Evolutionary conservation across 2,888 invertebrate species (phyloP).

Genomic region (Leuctra nigra): DNA sequence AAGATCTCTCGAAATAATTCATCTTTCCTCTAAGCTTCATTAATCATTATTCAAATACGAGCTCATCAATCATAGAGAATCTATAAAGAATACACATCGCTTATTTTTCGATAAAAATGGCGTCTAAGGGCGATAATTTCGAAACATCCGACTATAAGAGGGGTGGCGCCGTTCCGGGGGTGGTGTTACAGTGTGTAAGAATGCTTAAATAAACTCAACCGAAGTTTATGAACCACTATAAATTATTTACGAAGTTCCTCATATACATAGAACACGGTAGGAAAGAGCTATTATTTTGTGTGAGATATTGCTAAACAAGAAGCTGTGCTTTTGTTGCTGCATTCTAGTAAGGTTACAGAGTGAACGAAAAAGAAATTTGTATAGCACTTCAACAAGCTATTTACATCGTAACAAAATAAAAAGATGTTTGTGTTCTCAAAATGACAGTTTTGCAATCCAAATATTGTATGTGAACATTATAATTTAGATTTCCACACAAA

Average conservation of each 20-base stretch:
- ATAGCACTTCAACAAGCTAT: too few relatives aligned
- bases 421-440: too few relatives aligned
- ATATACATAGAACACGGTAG: constrained; percentile 2
- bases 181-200: neutral
- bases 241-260: constrained; percentile 10
- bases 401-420: too few relatives aligned
- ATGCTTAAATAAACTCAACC: neutral
- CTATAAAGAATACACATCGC: neutral
- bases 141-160: neutral
- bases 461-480: too few relatives aligned
- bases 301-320: constrained; percentile 1
- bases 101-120: too few relatives aligned
- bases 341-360: too few relatives aligned
- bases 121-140: constrained; percentile 13
- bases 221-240: constrained; percentile 9
- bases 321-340: too few relatives aligned
- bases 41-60: constrained; percentile 8
- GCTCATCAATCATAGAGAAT: constrained; percentile 8
- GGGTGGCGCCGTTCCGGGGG: neutral
- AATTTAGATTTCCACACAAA: too few relatives aligned
- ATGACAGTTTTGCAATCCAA: too few relatives aligned
- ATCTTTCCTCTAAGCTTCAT: constrained; percentile 7
- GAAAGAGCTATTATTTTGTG: constrained; percentile 14
- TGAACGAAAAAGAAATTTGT: too few relatives aligned
- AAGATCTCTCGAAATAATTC: constrained; percentile 10